These are phyloP conservation scores for Alaudala cheleensis DNA, from an alignment of 2,113 vertebrate genomes.

Conservation along the genomic window DNA sequence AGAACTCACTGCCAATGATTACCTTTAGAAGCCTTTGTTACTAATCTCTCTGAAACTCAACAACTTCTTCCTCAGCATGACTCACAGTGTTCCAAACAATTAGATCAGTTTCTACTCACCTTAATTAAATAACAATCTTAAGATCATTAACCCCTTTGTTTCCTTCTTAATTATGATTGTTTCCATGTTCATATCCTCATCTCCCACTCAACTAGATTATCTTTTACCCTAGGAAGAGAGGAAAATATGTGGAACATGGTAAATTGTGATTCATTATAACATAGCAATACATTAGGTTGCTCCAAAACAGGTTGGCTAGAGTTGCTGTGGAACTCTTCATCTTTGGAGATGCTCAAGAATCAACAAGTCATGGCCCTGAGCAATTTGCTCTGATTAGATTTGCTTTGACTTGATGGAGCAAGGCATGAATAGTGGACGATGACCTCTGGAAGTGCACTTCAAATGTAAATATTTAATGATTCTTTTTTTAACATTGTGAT, in stretches of 20 bases:
- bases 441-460: neutral
- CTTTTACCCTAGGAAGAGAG: neutral
- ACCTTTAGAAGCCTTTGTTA: neutral
- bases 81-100: neutral
- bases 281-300: neutral
- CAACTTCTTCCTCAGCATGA: neutral
- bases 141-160: neutral
- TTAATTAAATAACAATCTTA: neutral
- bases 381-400: neutral
- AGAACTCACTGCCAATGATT: neutral
- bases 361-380: neutral
- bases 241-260: neutral
- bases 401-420: neutral
- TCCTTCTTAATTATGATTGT: neutral
- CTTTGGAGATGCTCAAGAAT: neutral
- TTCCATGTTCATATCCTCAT: neutral
- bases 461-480: neutral
- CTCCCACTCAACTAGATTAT: neutral
- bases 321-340: neutral
- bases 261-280: neutral
- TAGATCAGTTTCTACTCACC: neutral
- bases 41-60: neutral
- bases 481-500: neutral
- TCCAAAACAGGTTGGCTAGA: neutral
- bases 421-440: rapidly evolving